Evolutionary conservation across 1,140 invertebrate species (phyloP).

Genomic region (Solenopsis invicta): DNA sequence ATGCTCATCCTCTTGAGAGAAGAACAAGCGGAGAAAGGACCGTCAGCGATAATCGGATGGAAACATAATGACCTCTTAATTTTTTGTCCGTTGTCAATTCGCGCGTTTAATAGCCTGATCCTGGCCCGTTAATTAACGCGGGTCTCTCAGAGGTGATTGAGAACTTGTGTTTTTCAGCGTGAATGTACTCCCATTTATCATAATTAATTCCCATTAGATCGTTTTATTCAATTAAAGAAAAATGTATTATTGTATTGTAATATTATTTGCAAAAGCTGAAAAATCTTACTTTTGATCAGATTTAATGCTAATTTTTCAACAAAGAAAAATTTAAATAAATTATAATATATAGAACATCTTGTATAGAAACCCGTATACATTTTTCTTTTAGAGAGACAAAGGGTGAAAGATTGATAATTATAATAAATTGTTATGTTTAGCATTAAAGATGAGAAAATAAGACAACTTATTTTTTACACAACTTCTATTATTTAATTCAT

Average conservation of each 20-base stretch:
- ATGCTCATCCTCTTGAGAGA: background rate
- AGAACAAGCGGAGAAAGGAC: background rate
- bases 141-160: background rate
- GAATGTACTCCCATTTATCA: background rate
- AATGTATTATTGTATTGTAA: background rate
- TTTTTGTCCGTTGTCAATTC: conserved; percentile 36
- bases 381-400: background rate
- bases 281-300: background rate
- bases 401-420: background rate
- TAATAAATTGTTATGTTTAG: conserved; percentile 9
- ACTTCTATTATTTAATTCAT: background rate
- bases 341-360: background rate
- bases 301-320: background rate
- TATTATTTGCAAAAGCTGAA: background rate
- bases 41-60: background rate
- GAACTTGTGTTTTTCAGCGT: background rate
- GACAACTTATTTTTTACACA: too few relatives aligned
- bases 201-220: background rate
- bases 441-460: background rate
- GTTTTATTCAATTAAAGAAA: conserved; percentile 14
- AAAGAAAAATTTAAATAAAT: background rate
- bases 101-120: conserved; percentile 16
- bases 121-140: conserved; percentile 29
- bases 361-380: background rate
- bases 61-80: conserved; percentile 38